These are phyloP conservation scores for Campylomormyrus numenius DNA, from an alignment of 2,113 vertebrate genomes.

Conservation along the genomic window DNA sequence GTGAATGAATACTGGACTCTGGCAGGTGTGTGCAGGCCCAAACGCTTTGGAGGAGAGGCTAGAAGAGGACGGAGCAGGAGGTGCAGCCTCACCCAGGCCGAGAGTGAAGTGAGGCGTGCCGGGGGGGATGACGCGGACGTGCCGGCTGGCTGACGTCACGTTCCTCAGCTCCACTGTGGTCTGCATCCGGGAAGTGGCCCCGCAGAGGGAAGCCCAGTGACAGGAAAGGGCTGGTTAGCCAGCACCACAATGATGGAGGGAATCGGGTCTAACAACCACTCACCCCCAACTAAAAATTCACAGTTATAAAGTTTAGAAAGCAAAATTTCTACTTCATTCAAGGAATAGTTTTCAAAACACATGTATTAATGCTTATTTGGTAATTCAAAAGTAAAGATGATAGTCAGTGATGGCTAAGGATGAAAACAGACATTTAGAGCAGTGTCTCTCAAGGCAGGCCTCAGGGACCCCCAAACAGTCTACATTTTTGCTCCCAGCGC, in stretches of 20 bases:
- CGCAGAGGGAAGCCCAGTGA: neutral
- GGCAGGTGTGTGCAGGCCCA: neutral
- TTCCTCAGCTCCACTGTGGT: constrained; percentile 75
- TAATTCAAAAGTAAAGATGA: neutral
- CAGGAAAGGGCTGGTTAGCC: neutral
- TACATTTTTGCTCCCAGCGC: neutral
- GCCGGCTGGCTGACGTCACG: constrained; percentile 68
- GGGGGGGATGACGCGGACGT: constrained; percentile 74
- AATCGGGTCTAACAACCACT: neutral
- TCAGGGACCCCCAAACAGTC: neutral
- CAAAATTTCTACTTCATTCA: neutral
- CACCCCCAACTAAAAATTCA: neutral
- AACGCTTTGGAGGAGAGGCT: neutral
- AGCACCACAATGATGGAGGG: neutral
- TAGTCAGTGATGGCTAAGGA: neutral
- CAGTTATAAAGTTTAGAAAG: neutral
- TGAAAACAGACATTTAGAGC: neutral
- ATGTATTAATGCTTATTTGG: neutral
- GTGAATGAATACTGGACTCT: neutral
- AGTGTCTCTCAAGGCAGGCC: neutral
- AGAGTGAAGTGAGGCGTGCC: constrained; percentile 72
- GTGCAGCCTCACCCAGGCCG: constrained; percentile 68
- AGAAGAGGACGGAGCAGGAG: neutral
- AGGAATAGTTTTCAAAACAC: neutral
- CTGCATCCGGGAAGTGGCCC: constrained; percentile 46